phyloP scores from a whole-genome alignment of 2,888 invertebrate genomes.

The Selenia dentaria region DNA sequence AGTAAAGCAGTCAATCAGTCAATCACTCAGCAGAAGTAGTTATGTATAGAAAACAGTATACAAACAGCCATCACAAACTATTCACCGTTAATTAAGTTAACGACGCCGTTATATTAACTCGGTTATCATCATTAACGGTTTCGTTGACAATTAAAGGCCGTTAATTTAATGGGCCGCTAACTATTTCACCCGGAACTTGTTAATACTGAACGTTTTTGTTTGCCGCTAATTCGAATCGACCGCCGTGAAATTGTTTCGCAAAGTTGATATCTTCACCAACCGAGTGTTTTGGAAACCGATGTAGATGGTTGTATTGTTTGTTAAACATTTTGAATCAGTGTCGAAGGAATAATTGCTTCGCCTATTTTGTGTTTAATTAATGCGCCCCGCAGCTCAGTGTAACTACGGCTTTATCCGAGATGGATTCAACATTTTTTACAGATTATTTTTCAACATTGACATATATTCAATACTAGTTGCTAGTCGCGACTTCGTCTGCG shows the following conservation, averaged over 20 bases:
- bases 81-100: background rate
- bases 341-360: background rate
- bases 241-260: constrained; percentile 1
- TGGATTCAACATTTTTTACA: no score
- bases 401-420: no score
- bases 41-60: no score
- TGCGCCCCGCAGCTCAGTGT: no score
- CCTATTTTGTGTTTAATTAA: no score
- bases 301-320: background rate
- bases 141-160: background rate
- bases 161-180: constrained; percentile 28
- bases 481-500: no score
- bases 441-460: no score
- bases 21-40: no score
- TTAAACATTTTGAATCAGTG: background rate
- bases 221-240: background rate
- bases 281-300: background rate
- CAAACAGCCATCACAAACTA: background rate
- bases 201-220: constrained; percentile 15
- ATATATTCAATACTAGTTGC: no score
- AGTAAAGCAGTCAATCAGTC: no score
- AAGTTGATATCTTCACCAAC: background rate
- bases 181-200: constrained; percentile 26
- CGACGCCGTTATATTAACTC: background rate
- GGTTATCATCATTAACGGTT: constrained; percentile 18